Evolutionary conservation across 2,888 invertebrate species (phyloP), one percentile per base, ranked within the genome.

Genomic region (Anodontia alba): DNA sequence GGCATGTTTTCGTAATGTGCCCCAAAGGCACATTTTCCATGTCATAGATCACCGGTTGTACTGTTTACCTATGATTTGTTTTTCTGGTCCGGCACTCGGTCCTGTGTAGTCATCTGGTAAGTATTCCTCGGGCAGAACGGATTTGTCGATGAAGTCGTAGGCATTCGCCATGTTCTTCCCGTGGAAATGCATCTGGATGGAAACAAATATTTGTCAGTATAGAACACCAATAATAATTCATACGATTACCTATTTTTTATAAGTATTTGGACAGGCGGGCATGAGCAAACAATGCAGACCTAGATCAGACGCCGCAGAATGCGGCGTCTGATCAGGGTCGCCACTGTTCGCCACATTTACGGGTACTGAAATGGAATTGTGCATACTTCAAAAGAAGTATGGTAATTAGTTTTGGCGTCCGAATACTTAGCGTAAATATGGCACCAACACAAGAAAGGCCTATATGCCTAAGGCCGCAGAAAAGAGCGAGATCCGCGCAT

Each of bases 41-140:
- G n/a, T n/a, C n/a, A n/a, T n/a, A n/a, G n/a, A n/a, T n/a, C n/a
- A n/a, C n/a, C n/a, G n/a, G n/a, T n/a, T n/a, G n/a, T n/a, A n/a
- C n/a, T n/a, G n/a, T n/a, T 46, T 54, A 89, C 89, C 85, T 15
- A 87, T 76, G 20, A 86, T 84, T 17, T 80, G 73, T 36, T 80
- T 66, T 20, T 78, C 54, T 17, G 83, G 76, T 38, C 88, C 89
- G 3, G 81, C 87, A 33, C 66, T 73, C 1, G 87, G 87, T 29
- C 89, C 89, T 15, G 57, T 77, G 62, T 88, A 88, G 36, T 89
- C 87, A 42, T 88, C 89, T 0, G 88, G 88, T 12, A 89, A 80
- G 57, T 86, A 89, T 51, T 89, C 89, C 31, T 67, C 75, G 0
- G 89, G 89, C 12, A 89, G 57, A 20, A 81, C 62, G n/a, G 83